Evolutionary conservation across 2,797 vertebrate species (phyloP), one percentile per base, ranked within the genome.

Genomic region (Oryzias sinensis): DNA sequence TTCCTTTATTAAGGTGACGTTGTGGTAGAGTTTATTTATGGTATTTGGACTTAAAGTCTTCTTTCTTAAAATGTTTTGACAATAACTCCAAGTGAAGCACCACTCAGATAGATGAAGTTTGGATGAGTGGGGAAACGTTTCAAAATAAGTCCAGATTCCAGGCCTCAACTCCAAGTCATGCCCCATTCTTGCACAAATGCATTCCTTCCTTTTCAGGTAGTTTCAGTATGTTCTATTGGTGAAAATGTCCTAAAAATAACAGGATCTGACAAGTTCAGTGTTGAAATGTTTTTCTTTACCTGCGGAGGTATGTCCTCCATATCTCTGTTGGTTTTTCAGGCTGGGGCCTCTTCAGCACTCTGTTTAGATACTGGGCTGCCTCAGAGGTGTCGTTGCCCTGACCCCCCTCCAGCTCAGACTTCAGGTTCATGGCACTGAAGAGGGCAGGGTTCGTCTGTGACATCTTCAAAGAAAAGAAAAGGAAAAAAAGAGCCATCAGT

Each of bases 221-320:
- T 2, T 37, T 37, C 9, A 37, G 33, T 13, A 11, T 8, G 9
- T 37, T 37, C 33, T 9, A 8, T 11, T 13, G 13, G 33, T 11
- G 2, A 37, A 37, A 37, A 37, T 37, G 33, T 37, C 33, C 33
- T 37, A 37, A 37, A 37, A 37, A 37, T 37, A 37, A 37, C 33
- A 37, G 33, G 27, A 37, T 11, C 9, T 9, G 9, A 37, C 33
- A 37, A 13, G 33, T 37, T 37, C 9, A 9, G 9, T 11, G 33
- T 33, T 37, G 33, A 13, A 37, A 37, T 37, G 33, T 16, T 25
- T 51, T 46, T 46, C 14, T 25, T 43, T 89, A 98, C 97, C 97
- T 95, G 90, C 93, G 96, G 70, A 99, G 91, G 83, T 98, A 99
- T 60, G 94, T 93, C 87, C 92, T 97, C 96, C 97, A 99, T 13